These are phyloP conservation scores for Capromys pilorides DNA, from an alignment of 2,797 vertebrate genomes.

Conservation along the genomic window DNA sequence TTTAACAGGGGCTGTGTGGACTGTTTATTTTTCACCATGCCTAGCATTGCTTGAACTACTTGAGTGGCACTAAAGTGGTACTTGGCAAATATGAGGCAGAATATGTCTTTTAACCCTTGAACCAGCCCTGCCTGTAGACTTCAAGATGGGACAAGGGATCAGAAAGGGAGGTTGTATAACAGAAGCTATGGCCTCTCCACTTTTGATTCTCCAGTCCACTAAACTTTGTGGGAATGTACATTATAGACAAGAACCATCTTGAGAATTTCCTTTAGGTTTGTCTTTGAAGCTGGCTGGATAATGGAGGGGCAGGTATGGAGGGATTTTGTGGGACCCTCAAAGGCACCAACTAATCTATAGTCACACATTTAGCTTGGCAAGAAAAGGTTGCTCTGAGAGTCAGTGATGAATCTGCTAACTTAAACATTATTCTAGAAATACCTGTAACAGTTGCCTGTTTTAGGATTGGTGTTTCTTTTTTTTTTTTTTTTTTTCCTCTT, in stretches of 20 bases:
- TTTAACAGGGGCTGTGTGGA: conserved; percentile 75
- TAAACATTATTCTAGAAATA: conserved; percentile 48
- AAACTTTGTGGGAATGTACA: background rate
- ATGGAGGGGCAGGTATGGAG: background rate
- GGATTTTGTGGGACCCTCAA: background rate
- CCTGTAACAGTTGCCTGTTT: conserved; percentile 28
- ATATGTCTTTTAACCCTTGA: conserved; percentile 82
- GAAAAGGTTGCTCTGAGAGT: conserved; percentile 38
- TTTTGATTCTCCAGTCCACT: conserved; percentile 52
- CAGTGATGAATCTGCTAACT: conserved; percentile 28
- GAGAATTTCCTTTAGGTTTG: conserved; percentile 45
- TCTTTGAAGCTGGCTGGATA: conserved; percentile 24
- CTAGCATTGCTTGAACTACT: conserved; percentile 70
- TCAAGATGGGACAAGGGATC: conserved; percentile 27
- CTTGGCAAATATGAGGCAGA: conserved; percentile 78
- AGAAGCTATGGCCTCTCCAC: conserved; percentile 35
- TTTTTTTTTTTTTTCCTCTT: background rate
- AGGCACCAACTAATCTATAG: conserved; percentile 43
- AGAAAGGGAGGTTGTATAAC: conserved; percentile 53
- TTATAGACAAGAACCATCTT: conserved; percentile 49
- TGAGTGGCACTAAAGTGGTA: conserved; percentile 75
- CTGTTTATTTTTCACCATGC: conserved; percentile 74
- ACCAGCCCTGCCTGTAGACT: conserved; percentile 58
- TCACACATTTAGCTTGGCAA: conserved; percentile 15
- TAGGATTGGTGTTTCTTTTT: background rate